Evolutionary conservation across 1,140 invertebrate species (phyloP), one percentile per base, ranked within the genome.

Genomic region (Sarcophaga peregrina): DNA sequence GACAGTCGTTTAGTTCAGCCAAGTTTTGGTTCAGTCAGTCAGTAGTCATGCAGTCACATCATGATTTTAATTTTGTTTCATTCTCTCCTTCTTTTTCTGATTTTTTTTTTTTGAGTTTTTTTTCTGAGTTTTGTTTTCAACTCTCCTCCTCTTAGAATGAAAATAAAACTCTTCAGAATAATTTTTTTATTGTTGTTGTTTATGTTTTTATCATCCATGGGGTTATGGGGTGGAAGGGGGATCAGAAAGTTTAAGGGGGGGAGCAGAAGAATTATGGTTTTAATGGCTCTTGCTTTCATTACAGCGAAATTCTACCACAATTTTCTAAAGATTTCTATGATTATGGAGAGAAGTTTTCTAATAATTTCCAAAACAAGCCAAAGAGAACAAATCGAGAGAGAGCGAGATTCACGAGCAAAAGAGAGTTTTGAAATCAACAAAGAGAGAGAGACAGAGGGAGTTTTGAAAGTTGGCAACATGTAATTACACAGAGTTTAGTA

Each of bases 21-120:
- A 68, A 68, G 62, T 68, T 68, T 37, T 68, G 20, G 62, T 68
- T 68, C 62, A 68, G 62, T 68, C 62, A 68, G 62, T 68, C 62
- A 68, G 62, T 68, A 68, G 62, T 68, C 62, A 68, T 68, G 62
- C 62, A 68, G 62, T 68, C 62, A 68, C 62, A 68, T 68, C 62
- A 68, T 68, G 62, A 68, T 68, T 17, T 68, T 68, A 68, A 68
- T 68, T 68, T 68, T 58, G 13, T 13, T 58, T 68, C 20, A 20
- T 68, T 25, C 58, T 20, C 10, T 68, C 7, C 8, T 68, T 20
- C n/a, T 68, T 20, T 68, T 8, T 68, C 17, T 68, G 7, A 7
- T 20, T 20, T 20, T 20, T 17, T 2, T 68, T 7, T 7, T 6
- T n/a, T n/a, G n/a, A n/a, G n/a, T n/a, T n/a, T n/a, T n/a, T n/a